Evolutionary conservation across 2,113 vertebrate species (phyloP).

Genomic region (Phyllostomus hastatus): DNA sequence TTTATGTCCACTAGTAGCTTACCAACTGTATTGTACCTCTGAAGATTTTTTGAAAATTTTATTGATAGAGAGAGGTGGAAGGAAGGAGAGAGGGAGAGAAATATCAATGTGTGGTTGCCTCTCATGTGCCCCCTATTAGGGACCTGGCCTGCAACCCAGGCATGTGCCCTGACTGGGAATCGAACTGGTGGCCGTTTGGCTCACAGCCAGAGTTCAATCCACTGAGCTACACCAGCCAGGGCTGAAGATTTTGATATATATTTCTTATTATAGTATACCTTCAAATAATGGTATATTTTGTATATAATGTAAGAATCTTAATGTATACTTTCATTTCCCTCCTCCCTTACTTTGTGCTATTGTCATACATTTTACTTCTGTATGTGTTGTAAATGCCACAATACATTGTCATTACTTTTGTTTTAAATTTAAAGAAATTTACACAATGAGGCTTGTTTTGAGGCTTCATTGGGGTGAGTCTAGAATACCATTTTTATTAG

Average conservation of each 20-base stretch:
- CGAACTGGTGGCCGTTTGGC: too few relatives aligned
- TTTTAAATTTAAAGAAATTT: background rate
- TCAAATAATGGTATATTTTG: background rate
- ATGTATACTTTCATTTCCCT: background rate
- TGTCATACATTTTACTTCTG: conserved; percentile 11
- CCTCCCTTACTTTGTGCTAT: background rate
- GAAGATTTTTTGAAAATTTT: background rate
- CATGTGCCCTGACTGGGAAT: too few relatives aligned
- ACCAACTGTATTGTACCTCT: conserved; percentile 1
- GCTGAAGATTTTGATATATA: background rate
- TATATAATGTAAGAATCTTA: background rate
- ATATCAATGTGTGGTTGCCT: too few relatives aligned
- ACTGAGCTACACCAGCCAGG: too few relatives aligned
- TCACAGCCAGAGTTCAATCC: too few relatives aligned
- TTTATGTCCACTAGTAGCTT: background rate
- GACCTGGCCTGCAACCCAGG: too few relatives aligned
- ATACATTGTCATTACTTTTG: background rate
- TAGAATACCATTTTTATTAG: conserved; percentile 1
- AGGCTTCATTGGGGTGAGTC: background rate
- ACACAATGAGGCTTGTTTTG: background rate
- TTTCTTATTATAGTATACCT: background rate
- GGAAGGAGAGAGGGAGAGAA: too few relatives aligned
- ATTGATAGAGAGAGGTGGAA: too few relatives aligned
- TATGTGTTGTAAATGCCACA: background rate
- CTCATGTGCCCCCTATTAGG: too few relatives aligned